Conservation (phyloP, 2,113 vertebrate species). For the Ptyas mucosa region DNA sequence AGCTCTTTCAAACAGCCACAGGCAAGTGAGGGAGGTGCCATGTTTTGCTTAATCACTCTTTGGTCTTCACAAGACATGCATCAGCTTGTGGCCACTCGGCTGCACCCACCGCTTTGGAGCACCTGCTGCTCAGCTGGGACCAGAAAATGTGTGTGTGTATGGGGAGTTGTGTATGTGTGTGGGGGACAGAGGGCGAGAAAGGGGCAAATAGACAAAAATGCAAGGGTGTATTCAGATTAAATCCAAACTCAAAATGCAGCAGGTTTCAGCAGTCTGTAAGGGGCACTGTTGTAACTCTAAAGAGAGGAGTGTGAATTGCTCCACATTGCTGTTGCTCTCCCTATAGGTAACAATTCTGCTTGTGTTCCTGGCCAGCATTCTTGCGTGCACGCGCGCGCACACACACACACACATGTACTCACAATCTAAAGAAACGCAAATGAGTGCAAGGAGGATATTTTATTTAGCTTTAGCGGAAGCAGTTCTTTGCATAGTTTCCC, state of each 20-base stretch:
- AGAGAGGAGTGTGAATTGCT: neutral
- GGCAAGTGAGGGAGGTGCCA: neutral
- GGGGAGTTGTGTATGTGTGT: neutral
- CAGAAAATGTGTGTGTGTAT: neutral
- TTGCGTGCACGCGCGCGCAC: neutral
- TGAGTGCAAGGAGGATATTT: constrained; percentile 34
- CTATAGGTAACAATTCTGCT: constrained; percentile 2
- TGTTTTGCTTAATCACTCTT: neutral
- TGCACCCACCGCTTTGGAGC: neutral
- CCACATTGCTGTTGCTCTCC: neutral
- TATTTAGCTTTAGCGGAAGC: constrained; percentile 14
- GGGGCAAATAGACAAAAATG: neutral
- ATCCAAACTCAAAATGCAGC: neutral
- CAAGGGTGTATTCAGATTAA: neutral
- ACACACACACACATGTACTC: constrained; percentile 29
- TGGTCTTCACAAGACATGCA: neutral
- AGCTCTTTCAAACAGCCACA: neutral
- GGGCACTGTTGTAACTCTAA: constrained; percentile 7
- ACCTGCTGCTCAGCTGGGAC: constrained; percentile 51
- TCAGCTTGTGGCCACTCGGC: neutral
- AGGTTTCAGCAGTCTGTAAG: neutral
- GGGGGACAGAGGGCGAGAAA: neutral
- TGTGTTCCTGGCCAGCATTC: neutral
- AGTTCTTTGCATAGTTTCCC: constrained; percentile 30
- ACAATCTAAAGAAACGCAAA: neutral